These are phyloP conservation scores for Gambelia wislizenii DNA, from an alignment of 2,797 vertebrate genomes.

Conservation along the genomic window DNA sequence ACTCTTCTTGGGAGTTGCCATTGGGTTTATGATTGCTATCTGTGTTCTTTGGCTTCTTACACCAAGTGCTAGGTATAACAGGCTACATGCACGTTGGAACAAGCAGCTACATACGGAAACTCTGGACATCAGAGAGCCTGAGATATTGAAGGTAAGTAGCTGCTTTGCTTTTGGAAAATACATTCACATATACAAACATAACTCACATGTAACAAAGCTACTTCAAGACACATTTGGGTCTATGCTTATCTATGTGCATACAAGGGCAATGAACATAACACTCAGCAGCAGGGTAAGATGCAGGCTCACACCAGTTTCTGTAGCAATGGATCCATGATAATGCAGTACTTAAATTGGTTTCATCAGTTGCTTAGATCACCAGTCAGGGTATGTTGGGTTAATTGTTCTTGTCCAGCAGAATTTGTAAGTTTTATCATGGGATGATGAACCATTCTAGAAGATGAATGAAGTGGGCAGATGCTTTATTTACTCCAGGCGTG, in stretches of 20 bases:
- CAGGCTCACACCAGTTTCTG: background rate
- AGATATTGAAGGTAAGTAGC: constrained; percentile 90
- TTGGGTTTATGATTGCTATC: constrained; percentile 93
- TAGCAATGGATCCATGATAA: background rate
- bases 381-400: background rate
- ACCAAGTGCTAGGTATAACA: constrained; percentile 76
- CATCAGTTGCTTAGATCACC: background rate
- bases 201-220: background rate
- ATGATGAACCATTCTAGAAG: background rate
- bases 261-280: background rate
- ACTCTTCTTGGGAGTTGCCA: constrained; percentile 87
- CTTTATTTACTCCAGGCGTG: background rate
- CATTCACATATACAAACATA: background rate
- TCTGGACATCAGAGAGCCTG: constrained; percentile 92
- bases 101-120: constrained; percentile 76
- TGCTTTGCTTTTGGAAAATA: background rate
- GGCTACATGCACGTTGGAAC: constrained; percentile 64
- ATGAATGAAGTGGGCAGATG: background rate
- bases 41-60: constrained; percentile 91
- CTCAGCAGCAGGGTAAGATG: background rate
- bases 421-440: background rate
- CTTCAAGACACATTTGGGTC: background rate
- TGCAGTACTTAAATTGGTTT: background rate
- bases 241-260: too few relatives aligned
- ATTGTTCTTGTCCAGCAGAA: background rate